Percentiles rank a stretch among this genome's conserved stretches.
phyloP scores from a whole-genome alignment of 2,797 vertebrate genomes.

The Platyrinchus mystaceus region DNA sequence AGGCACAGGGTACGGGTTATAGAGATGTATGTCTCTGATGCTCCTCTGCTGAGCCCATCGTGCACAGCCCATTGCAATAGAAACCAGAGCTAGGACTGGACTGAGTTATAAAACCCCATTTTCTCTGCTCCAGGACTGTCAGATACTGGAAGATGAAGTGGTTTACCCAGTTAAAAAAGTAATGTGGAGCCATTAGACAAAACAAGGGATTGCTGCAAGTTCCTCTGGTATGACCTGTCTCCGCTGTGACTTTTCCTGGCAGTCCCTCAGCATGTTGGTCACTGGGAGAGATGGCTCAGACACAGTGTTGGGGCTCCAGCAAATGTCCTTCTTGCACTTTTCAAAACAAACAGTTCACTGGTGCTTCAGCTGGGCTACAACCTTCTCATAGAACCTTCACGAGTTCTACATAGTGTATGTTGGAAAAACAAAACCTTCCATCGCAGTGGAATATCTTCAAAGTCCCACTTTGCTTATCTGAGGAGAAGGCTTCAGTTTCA shows the following conservation, averaged over 20 bases:
- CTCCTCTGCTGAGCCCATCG: not conserved
- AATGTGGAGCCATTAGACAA: not conserved
- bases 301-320: not conserved
- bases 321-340: not conserved
- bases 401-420: fast-evolving
- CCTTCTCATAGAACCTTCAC: not conserved
- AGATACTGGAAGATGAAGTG: not conserved
- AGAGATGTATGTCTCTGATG: not conserved
- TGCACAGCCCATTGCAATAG: not conserved
- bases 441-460: not conserved
- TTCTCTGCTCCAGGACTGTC: not conserved
- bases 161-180: not conserved
- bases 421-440: not conserved
- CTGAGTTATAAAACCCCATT: not conserved
- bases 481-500: not conserved
- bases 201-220: not conserved
- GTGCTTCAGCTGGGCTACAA: not conserved
- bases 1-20: not conserved
- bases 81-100: not conserved
- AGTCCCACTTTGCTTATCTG: not conserved
- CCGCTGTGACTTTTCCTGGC: not conserved
- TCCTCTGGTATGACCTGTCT: not conserved
- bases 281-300: not conserved
- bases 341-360: not conserved
- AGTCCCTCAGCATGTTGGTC: not conserved